A percentile compares a stretch with the other conserved stretches of the same genome.
Conservation (phyloP, 2,888 invertebrate species). For the Platycheirus rosarum region DNA sequence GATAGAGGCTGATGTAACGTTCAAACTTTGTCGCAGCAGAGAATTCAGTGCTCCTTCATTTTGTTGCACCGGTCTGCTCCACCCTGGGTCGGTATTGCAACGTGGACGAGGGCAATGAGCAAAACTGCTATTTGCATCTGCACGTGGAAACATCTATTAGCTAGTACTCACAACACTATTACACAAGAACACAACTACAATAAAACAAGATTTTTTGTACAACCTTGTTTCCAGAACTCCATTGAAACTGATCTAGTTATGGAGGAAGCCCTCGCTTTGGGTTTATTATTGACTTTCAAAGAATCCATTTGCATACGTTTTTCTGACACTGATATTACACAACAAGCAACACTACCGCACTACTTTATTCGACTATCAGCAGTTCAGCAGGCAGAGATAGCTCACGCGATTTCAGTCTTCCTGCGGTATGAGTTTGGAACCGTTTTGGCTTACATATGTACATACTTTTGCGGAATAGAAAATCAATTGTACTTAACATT, state of each 20-base stretch:
- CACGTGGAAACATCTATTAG: conserved; percentile 66
- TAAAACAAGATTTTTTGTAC: conserved; percentile 3
- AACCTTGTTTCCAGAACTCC: conserved; percentile 58
- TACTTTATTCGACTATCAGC: conserved; percentile 12
- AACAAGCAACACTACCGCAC: conserved; percentile 26
- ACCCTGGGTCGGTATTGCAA: conserved; percentile 64
- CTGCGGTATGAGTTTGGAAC: conserved; percentile 20
- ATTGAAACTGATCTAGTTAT: conserved; percentile 30
- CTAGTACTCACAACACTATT: conserved; percentile 27
- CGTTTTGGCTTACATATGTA: conserved; percentile 43
- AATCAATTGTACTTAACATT: conserved; percentile 70
- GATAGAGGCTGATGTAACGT: conserved; percentile 65
- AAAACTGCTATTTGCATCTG: conserved; percentile 42
- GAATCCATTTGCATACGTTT: conserved; percentile 55
- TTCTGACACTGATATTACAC: conserved; percentile 40
- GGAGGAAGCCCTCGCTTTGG: conserved; percentile 1
- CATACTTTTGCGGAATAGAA: conserved; percentile 57
- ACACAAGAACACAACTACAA: conserved; percentile 15
- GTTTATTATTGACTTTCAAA: conserved; percentile 40
- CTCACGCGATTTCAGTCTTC: conserved; percentile 31
- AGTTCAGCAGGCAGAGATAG: conserved; percentile 4
- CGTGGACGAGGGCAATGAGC: conserved; percentile 47
- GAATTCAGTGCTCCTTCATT: conserved; percentile 53
- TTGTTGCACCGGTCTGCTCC: conserved; percentile 29
- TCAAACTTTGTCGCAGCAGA: conserved; percentile 53